Percentiles rank a stretch among this genome's conserved stretches.
Conservation (phyloP, 2,888 invertebrate species). For the Acrobeloides nanus region DNA sequence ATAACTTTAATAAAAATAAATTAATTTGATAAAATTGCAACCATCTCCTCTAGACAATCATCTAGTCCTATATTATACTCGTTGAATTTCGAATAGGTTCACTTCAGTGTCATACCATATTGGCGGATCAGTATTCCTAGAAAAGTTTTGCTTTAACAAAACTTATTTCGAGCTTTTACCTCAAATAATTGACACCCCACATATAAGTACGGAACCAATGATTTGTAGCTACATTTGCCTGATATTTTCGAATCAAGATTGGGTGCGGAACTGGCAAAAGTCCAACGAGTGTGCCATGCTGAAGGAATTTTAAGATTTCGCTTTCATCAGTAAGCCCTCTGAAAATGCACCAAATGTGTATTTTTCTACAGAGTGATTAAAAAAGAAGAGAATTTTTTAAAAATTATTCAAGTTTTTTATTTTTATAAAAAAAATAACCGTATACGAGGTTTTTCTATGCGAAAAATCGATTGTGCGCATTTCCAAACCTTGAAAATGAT, state of each 20-base stretch:
- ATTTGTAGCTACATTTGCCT: slow-evolving; percentile 94
- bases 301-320: slow-evolving; percentile 95
- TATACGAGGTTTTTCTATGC: no score
- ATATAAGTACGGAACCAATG: slow-evolving; percentile 99
- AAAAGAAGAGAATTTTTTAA: no score
- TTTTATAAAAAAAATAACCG: no score
- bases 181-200: slow-evolving; percentile 97
- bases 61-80: slow-evolving; percentile 9
- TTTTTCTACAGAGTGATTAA: no score
- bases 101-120: slow-evolving; percentile 99
- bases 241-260: slow-evolving; percentile 94
- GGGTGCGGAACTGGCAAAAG: slow-evolving; percentile 96
- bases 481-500: no score
- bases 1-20: neutral
- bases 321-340: slow-evolving; percentile 97
- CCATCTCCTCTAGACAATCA: neutral
- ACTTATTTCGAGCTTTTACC: slow-evolving; percentile 60
- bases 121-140: slow-evolving; percentile 91
- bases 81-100: slow-evolving; percentile 92
- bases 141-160: slow-evolving; percentile 34
- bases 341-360: no score
- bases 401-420: no score
- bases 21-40: neutral
- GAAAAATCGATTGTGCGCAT: no score
- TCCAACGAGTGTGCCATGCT: slow-evolving; percentile 94